Base-by-base conservation (phyloP, 1,140 invertebrate species). In the Eriosoma lanigerum region DNA sequence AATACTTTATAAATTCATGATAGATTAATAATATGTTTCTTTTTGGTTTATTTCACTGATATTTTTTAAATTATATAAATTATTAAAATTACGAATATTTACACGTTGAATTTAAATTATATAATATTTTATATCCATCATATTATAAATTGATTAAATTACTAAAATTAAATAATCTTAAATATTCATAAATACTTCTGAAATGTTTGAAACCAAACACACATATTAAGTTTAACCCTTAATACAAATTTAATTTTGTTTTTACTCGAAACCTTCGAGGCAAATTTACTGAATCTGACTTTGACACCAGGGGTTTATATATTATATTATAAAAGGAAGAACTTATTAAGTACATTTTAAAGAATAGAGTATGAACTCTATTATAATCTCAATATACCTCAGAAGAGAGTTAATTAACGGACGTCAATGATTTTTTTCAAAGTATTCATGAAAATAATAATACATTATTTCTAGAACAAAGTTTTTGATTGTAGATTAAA, bases 251-350 rank as follows among this genome's bases (percentile, higher is more conserved):
- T 24, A 17, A 46, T 68, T 46, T 68, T 48, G 44, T 68, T 68
- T 68, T 68, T 24, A 68, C 21, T 46, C 44, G n/a, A 48, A 46
- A 21, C 66, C 66, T 68, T 17, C 66, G 21, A 68, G 44, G 66
- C 38, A 68, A 68, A 13, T 48, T 68, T 68, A 68, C 66, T 68
- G 38, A 48, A 68, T 48, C 66, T 48, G 38, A 48, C 13, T 48
- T 12, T 26, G 21, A 48, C 44, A 48, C 38, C 17, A 46, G 66
- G 38, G 66, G 48, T n/a, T n/a, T n/a, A 68, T 68, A 48, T 68
- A 48, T 26, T 48, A 17, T 48, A 17, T 17, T 48, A 48, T 24
- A n/a, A 48, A 48, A 48, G n/a, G 8, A 48, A 26, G 24, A 68
- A 68, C 38, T 48, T 68, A 46, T 62, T 68, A 12, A 48, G 21